Evolutionary conservation across 2,888 invertebrate genomes (phyloP), one percentile per base, ranked within the genome.

Genomic region (Tenthredo amoena): DNA sequence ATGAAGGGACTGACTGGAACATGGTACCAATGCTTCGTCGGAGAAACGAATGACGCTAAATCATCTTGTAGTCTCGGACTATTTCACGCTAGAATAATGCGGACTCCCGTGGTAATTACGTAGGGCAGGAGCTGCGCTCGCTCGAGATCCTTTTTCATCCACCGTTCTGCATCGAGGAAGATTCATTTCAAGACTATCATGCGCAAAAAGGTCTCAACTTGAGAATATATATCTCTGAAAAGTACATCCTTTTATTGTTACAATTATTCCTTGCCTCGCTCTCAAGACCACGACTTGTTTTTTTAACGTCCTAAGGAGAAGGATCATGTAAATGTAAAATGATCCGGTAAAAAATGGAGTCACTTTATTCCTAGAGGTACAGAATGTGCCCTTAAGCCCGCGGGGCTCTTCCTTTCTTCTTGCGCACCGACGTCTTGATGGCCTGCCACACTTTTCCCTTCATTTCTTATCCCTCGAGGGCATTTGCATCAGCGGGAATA

Each of bases 11-110:
- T 15, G 82, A 82, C 40, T 62, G 31, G 31, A 55, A 15, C 79
- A 79, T 34, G 79, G 21, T 34, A 26, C 58, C 47, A 26, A 34
- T n/a, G 12, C 15, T 40, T 50, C 62, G 21, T 26, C 37, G n/a
- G 62, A 81, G 81, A 62, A 81, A 40, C 77, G 40, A 62, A 81
- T n/a, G 81, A 81, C 26, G 81, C 31, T 83, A 83, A 71, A 83
- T 83, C 83, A 83, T 68, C 68, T 34, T 81, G 62, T n/a, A 40
- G 81, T 40, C 62, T 12, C 21, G 62, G 68, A 83, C 83, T 71
- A 83, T 83, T 83, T 83, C 83, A 71, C 47, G 83, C 83, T 68
- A 71, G 83, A 71, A 43, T 83, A 71, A 47, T 62, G 58, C 81
- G 2, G 62, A 58, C 81, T 34, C 58, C 81, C 40, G 34, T 62